Evolutionary conservation across 2,797 vertebrate species (phyloP).

Genomic region (Eremophila alpestris): DNA sequence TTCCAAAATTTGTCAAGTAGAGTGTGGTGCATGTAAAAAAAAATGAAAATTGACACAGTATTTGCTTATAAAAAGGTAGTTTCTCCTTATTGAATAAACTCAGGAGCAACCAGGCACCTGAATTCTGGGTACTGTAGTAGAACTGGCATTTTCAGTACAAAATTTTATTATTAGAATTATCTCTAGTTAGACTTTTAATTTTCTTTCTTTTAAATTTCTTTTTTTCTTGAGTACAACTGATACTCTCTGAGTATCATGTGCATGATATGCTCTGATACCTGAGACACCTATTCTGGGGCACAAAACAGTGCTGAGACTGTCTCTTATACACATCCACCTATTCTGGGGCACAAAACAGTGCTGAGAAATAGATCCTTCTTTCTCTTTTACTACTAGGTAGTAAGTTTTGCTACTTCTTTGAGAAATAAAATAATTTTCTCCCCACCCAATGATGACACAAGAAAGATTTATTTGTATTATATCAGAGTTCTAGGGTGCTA

Average conservation of each 20-base stretch:
- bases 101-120: background rate
- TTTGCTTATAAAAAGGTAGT: background rate
- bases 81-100: background rate
- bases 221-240: background rate
- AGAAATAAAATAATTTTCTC: background rate
- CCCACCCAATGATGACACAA: background rate
- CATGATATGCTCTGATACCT: background rate
- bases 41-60: background rate
- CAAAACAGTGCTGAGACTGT: background rate
- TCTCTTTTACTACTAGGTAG: background rate
- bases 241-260: background rate
- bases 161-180: background rate
- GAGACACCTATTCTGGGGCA: background rate
- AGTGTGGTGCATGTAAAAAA: background rate
- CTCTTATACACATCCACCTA: no score
- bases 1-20: background rate
- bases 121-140: background rate
- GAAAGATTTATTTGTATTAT: background rate
- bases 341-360: background rate
- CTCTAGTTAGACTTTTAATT: background rate
- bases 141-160: background rate
- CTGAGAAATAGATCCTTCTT: background rate
- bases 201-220: background rate
- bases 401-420: background rate
- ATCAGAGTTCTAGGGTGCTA: background rate